These are phyloP conservation scores for Carpatolechia fugitivella DNA, from an alignment of 2,888 invertebrate species.

Conservation along the genomic window DNA sequence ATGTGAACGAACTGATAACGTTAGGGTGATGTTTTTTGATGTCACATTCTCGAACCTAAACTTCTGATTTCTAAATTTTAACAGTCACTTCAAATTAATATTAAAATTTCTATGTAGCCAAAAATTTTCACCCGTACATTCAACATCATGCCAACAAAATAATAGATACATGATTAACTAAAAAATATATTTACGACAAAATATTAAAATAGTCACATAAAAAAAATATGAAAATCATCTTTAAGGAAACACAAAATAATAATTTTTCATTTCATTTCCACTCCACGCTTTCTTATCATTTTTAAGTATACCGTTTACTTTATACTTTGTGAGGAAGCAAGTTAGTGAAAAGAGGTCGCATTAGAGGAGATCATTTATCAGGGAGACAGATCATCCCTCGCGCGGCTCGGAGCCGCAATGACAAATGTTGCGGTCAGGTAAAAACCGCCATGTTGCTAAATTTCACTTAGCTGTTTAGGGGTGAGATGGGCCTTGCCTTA, in stretches of 20 bases:
- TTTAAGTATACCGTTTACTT: slow-evolving; percentile 12
- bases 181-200: no score
- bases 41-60: no score
- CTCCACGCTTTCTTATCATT: not conserved
- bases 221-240: no score
- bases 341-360: slow-evolving; percentile 53
- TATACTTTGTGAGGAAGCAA: slow-evolving; percentile 29
- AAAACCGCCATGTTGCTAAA: slow-evolving; percentile 52
- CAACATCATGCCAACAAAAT: no score
- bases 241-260: not conserved
- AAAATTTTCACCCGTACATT: no score
- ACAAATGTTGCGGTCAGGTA: slow-evolving; percentile 73
- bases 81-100: no score
- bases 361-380: slow-evolving; percentile 66
- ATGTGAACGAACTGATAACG: not conserved
- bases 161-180: no score
- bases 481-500: no score
- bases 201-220: no score
- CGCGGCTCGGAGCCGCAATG: slow-evolving; percentile 48
- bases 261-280: not conserved
- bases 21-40: not conserved
- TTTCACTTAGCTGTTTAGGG: slow-evolving; percentile 47
- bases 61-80: no score
- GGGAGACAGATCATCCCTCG: slow-evolving; percentile 61
- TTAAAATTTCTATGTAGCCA: no score